phyloP scores from a whole-genome alignment of 1,140 invertebrate genomes.

The Amyelois transitella region DNA sequence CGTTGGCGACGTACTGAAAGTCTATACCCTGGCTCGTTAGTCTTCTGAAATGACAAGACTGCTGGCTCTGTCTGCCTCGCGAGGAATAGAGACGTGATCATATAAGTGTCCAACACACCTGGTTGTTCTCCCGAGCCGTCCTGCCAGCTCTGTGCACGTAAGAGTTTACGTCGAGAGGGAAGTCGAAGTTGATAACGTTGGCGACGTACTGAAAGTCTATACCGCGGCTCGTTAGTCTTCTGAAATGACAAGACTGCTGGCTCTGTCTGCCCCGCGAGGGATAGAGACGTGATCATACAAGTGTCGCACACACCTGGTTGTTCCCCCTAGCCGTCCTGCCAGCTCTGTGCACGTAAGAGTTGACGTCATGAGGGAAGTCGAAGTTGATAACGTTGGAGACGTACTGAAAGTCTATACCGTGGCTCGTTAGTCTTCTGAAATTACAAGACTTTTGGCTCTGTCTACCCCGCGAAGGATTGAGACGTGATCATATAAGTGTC shows the following conservation, averaged over 20 bases:
- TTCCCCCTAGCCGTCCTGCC: constrained; percentile 95
- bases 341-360: constrained; percentile 95
- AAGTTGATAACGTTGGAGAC: constrained; percentile 99
- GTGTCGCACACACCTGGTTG: constrained; percentile 84
- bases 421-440: too few species aligned
- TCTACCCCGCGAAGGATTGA: too few species aligned
- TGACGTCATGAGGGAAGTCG: constrained; percentile 93
- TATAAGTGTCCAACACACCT: constrained; percentile 75
- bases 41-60: too few species aligned
- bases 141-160: constrained; percentile 97
- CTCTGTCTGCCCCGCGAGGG: too few species aligned
- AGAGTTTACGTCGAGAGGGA: constrained; percentile 88
- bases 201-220: constrained; percentile 98
- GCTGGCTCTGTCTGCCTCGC: too few species aligned
- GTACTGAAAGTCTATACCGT: constrained; percentile 98
- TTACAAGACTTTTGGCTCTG: too few species aligned
- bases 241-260: too few species aligned
- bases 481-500: too few species aligned
- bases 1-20: constrained; percentile 97
- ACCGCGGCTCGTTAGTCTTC: too few species aligned
- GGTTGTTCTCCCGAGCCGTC: constrained; percentile 94
- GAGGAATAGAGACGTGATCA: too few species aligned
- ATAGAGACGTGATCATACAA: too few species aligned
- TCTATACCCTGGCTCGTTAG: too few species aligned
- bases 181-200: constrained; percentile 99